Evolutionary conservation across 1,140 invertebrate genomes (phyloP), one percentile per base, ranked within the genome.

Genomic region (Thrips palmi): DNA sequence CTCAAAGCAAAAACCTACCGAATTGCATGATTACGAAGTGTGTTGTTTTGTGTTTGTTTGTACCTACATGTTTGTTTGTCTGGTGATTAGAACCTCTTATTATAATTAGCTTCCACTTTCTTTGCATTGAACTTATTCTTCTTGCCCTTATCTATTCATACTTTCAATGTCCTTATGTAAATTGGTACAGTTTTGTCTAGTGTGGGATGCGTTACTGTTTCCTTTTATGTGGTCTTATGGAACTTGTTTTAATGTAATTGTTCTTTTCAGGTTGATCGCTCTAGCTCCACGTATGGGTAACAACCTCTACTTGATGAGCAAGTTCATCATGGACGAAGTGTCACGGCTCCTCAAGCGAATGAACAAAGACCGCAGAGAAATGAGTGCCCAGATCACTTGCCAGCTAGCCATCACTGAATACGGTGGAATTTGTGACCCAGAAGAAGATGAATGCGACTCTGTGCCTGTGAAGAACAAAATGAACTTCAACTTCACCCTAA

Each of bases 321-420:
- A 62, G 53, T 68, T 63, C 41, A 55, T 71, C 18, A 53, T 71
- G 44, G 58, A 70, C 23, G 63, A 71, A 41, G 36, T 74, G 28
- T 57, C 52, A 19, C 39, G 47, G 32, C 27, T 51, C 4, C 30
- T 49, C n/a, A 34, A 45, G 20, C 35, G 50, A 15, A 14, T 57
- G 10, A 49, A 48, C 2, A 52, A 57, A 14, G 64, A 67, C 42
- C 56, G 59, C 39, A 59, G 68, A 46, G 59, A 63, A 30, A 53
- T 68, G 12, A 63, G 61, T 42, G 65, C 70, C 12, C 69, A 63
- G 52, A 67, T 78, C 37, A 66, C 67, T 11, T 79, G 71, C 49
- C 70, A 75, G 47, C 52, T 80, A 15, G 71, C 69, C 4, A 68
- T 78, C 29, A 74, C 70, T 11, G 71, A 78, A 52, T 75, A 71